These are phyloP conservation scores for Hyla sarda DNA, from an alignment of 2,113 vertebrate species.

Conservation along the genomic window DNA sequence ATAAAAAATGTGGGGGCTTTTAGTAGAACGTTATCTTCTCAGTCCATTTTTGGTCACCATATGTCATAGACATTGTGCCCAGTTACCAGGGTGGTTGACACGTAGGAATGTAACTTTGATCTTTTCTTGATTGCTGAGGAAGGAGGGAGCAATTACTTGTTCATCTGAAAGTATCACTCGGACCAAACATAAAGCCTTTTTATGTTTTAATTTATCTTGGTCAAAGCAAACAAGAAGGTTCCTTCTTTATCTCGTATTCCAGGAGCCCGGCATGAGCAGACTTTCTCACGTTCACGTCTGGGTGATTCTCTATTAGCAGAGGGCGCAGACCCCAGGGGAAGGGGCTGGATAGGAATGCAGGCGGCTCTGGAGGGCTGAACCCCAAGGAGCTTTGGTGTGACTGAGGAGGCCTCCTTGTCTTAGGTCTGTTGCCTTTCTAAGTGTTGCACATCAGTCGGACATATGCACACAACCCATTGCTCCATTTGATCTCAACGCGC, in stretches of 20 bases:
- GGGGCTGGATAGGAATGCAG: conserved; percentile 70
- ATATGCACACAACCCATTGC: conserved; percentile 60
- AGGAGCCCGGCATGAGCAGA: conserved; percentile 68
- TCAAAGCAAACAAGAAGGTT: conserved; percentile 59
- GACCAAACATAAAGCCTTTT: conserved; percentile 47
- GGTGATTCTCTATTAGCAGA: conserved; percentile 72
- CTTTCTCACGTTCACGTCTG: conserved; percentile 80
- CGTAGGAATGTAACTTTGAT: conserved; percentile 62
- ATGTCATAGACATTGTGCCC: not conserved
- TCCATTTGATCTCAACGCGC: conserved; percentile 70
- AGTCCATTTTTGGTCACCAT: not conserved
- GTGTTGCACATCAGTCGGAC: conserved; percentile 57
- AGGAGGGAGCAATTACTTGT: conserved; percentile 50
- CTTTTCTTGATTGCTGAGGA: conserved; percentile 54
- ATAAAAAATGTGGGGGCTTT: not conserved
- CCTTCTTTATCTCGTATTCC: conserved; percentile 47
- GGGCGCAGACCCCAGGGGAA: conserved; percentile 66
- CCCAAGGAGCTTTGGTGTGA: conserved; percentile 62
- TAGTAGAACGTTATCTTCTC: not conserved
- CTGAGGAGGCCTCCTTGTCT: conserved; percentile 63
- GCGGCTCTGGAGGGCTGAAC: conserved; percentile 64
- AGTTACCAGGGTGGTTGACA: conserved; percentile 36
- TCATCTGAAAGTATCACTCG: conserved; percentile 57
- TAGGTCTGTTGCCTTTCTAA: conserved; percentile 63
- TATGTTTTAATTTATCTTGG: conserved; percentile 58